Percentiles rank a stretch among this genome's conserved stretches.
phyloP scores from a whole-genome alignment of 2,888 invertebrate species.

The Dermolepida albohirtum region DNA sequence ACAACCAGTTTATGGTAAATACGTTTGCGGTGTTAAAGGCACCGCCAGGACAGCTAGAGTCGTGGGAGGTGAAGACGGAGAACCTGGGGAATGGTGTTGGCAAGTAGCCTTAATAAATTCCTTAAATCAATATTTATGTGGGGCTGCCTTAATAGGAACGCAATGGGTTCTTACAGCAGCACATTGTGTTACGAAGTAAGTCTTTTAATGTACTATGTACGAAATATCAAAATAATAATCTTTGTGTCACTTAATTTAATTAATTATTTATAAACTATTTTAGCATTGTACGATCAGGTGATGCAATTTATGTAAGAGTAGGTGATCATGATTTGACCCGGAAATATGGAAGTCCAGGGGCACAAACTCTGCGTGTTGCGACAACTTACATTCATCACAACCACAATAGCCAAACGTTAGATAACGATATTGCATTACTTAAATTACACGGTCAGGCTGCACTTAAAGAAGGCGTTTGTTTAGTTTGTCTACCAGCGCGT shows the following conservation, averaged over 20 bases:
- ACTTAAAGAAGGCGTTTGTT: conserved; percentile 84
- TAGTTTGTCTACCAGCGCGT: conserved; percentile 89
- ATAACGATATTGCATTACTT: conserved; percentile 93
- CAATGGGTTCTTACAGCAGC: conserved; percentile 96
- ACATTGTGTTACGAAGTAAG: conserved; percentile 93
- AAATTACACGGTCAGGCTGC: conserved; percentile 91
- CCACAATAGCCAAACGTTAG: conserved; percentile 93
- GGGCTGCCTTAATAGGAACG: conserved; percentile 92
- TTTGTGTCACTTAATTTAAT: no score
- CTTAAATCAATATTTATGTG: conserved; percentile 92
- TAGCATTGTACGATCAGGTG: conserved; percentile 93
- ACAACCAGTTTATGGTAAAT: conserved; percentile 85
- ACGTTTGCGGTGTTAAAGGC: conserved; percentile 94
- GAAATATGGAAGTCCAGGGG: conserved; percentile 91
- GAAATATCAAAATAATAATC: no score
- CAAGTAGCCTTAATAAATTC: conserved; percentile 94
- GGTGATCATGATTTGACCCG: conserved; percentile 93
- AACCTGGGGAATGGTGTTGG: conserved; percentile 96
- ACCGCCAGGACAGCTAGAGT: conserved; percentile 74
- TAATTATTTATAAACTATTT: conserved; percentile 45
- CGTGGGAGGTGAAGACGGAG: conserved; percentile 92
- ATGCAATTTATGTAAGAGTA: conserved; percentile 92
- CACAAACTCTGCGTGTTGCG: conserved; percentile 89
- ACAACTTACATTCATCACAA: conserved; percentile 96
- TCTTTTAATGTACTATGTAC: no score